phyloP scores from a whole-genome alignment of 2,888 invertebrate genomes.

The Trichacis sp. region DNA sequence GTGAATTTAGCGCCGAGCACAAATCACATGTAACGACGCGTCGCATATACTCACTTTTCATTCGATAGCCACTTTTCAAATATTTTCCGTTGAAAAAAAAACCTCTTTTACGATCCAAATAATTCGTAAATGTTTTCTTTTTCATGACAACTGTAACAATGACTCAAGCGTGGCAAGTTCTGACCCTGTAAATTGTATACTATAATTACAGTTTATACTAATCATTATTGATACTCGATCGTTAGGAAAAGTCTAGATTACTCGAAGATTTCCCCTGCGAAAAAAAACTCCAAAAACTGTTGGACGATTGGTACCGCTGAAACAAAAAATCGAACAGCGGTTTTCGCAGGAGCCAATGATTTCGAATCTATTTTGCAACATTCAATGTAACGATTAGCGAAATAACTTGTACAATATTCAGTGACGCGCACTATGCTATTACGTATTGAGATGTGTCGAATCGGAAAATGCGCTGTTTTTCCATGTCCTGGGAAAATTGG shows the following conservation, averaged over 20 bases:
- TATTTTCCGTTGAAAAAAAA: too few relatives aligned
- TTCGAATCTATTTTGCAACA: constrained; percentile 43
- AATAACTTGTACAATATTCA: constrained; percentile 60
- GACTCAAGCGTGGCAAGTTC: constrained; percentile 30
- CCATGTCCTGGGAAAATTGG: too few relatives aligned
- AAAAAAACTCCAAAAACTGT: constrained; percentile 19
- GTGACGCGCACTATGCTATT: constrained; percentile 58
- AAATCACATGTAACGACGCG: constrained; percentile 46
- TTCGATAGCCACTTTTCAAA: constrained; percentile 24
- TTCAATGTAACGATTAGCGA: constrained; percentile 44
- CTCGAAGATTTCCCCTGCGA: background rate
- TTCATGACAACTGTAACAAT: constrained; percentile 21
- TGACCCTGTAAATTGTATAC: constrained; percentile 63
- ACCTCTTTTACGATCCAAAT: too few relatives aligned
- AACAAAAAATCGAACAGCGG: constrained; percentile 14
- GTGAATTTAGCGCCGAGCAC: constrained; percentile 52
- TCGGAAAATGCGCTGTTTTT: constrained; percentile 1
- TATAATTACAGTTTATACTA: constrained; percentile 66
- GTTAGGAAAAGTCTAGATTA: constrained; percentile 52
- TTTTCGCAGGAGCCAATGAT: constrained; percentile 16
- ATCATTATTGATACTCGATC: constrained; percentile 61
- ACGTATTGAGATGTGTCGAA: constrained; percentile 3
- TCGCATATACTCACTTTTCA: constrained; percentile 41
- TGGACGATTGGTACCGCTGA: background rate
- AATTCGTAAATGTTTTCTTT: too few relatives aligned